Conservation (phyloP, 2,888 invertebrate genomes). For the Sarcophaga rosellei region DNA sequence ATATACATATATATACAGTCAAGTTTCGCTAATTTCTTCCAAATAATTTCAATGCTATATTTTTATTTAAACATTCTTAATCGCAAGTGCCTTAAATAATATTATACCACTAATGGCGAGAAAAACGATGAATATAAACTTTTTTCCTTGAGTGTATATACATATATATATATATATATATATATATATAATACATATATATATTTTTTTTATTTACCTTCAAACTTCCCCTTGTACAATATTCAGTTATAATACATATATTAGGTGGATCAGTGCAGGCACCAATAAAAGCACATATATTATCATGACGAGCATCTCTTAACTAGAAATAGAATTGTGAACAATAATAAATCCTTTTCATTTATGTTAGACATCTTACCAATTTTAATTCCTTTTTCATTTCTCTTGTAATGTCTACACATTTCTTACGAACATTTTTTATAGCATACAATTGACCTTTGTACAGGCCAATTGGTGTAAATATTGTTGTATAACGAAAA, state of each 20-base stretch:
- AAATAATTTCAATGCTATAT: too few relatives aligned
- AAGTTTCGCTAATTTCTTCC: too few relatives aligned
- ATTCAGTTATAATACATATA: conserved; percentile 93
- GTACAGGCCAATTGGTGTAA: conserved; percentile 94
- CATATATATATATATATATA: neutral
- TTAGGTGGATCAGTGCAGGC: conserved; percentile 95
- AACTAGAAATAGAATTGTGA: conserved; percentile 83
- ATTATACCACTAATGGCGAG: too few relatives aligned
- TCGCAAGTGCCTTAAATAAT: too few relatives aligned
- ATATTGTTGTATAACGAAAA: conserved; percentile 93
- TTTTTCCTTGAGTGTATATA: neutral
- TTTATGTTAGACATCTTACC: conserved; percentile 82
- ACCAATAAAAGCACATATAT: conserved; percentile 94
- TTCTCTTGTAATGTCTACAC: conserved; percentile 93
- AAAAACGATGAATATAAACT: too few relatives aligned
- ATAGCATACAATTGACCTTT: conserved; percentile 93
- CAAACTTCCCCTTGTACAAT: conserved; percentile 94
- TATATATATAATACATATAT: neutral
- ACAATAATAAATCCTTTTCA: neutral
- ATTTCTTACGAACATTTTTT: conserved; percentile 91
- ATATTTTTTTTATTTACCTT: conserved; percentile 85
- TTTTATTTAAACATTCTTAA: too few relatives aligned
- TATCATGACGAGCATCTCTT: conserved; percentile 94
- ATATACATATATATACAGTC: too few relatives aligned
- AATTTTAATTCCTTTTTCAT: conserved; percentile 97